phyloP scores from a whole-genome alignment of 92 coral and sea anemone genomes.

The Virgularia gustaviana region DNA sequence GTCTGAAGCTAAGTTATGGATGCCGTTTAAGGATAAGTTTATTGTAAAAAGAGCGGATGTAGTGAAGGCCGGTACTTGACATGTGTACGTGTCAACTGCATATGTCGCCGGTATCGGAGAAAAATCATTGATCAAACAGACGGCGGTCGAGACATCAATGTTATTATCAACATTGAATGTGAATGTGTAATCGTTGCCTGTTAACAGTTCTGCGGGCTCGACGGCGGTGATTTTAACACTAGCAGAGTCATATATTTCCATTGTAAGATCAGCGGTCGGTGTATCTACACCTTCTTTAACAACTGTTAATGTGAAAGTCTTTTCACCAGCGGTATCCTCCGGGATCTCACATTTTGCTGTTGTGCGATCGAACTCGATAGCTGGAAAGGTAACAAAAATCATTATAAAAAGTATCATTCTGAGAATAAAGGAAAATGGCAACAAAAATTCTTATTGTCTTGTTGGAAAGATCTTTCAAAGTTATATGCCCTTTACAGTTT shows the following conservation, averaged over 20 bases:
- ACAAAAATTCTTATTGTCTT: too few relatives aligned
- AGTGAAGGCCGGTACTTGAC: not conserved
- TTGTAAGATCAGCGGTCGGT: not conserved
- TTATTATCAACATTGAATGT: not conserved
- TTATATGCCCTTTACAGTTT: too few relatives aligned
- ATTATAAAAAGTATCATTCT: too few relatives aligned
- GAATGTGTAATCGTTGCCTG: not conserved
- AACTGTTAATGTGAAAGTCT: slow-evolving; percentile 5
- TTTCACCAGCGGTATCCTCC: not conserved
- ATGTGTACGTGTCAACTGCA: not conserved
- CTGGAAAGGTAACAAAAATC: too few relatives aligned
- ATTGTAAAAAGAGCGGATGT: not conserved
- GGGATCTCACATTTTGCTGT: not conserved
- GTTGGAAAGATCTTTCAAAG: too few relatives aligned
- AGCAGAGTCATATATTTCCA: not conserved
- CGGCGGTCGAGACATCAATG: not conserved
- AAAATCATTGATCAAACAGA: slow-evolving; percentile 2
- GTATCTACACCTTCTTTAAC: not conserved
- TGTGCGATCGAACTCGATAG: not conserved
- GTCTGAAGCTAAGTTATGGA: slow-evolving; percentile 5
- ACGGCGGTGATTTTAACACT: not conserved
- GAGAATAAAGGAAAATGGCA: too few relatives aligned
- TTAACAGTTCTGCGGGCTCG: not conserved
- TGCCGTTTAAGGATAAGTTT: slow-evolving; percentile 11
- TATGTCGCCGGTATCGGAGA: not conserved